Evolutionary conservation across 2,888 invertebrate genomes (phyloP).

Genomic region (Pristionchus arcanus): DNA sequence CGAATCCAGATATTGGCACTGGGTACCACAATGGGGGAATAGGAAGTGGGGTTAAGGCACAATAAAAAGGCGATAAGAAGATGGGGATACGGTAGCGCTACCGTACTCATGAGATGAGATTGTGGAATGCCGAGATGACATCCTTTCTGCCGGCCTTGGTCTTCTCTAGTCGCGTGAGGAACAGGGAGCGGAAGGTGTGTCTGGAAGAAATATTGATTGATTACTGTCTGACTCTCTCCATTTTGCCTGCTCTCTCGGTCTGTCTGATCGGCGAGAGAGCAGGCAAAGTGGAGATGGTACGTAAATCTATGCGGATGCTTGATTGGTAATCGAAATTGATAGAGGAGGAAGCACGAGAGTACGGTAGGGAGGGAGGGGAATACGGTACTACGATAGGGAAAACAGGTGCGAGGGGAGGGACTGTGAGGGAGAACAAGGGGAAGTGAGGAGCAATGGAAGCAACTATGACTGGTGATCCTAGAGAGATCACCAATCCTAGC

Average conservation of each 20-base stretch:
- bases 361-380: constrained; percentile 4
- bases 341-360: neutral
- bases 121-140: constrained; percentile 22
- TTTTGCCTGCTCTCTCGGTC: neutral
- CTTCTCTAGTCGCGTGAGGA: constrained; percentile 40
- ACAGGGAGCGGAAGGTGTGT: constrained; percentile 44
- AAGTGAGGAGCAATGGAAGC: neutral
- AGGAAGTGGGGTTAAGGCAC: neutral
- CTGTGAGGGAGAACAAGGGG: neutral
- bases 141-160: neutral
- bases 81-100: neutral
- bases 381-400: neutral
- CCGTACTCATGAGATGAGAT: constrained; percentile 19
- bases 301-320: neutral
- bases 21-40: neutral
- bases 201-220: constrained; percentile 12
- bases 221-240: neutral
- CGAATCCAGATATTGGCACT: neutral
- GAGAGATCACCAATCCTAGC: neutral
- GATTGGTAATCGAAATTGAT: neutral
- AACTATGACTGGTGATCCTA: neutral
- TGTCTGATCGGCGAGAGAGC: neutral
- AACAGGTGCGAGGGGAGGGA: neutral
- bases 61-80: too few relatives aligned
- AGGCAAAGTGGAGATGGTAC: neutral